Percentiles rank a stretch among this genome's conserved stretches.
Evolutionary conservation across 2,888 invertebrate genomes (phyloP).

Genomic region (Melolontha melolontha): DNA sequence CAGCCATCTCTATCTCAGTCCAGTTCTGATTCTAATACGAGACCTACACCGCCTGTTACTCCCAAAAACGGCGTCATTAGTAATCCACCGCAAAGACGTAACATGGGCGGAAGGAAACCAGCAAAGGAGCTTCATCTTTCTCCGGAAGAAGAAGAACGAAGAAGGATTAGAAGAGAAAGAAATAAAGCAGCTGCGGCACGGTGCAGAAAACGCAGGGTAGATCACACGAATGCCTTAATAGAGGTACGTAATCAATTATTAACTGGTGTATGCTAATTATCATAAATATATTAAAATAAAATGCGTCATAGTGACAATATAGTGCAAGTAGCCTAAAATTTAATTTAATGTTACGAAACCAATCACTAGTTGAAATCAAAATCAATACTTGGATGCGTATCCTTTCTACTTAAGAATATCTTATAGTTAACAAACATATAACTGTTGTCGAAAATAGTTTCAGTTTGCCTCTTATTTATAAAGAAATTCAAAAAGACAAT

Average conservation of each 20-base stretch:
- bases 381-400: too few species aligned
- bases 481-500: too few species aligned
- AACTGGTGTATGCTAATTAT: too few species aligned
- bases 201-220: slow-evolving; percentile 95
- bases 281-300: too few species aligned
- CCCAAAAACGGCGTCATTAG: slow-evolving; percentile 50
- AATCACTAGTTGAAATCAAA: too few species aligned
- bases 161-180: slow-evolving; percentile 88
- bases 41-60: slow-evolving; percentile 59
- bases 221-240: slow-evolving; percentile 92
- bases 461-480: too few species aligned
- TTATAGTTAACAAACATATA: too few species aligned
- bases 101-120: slow-evolving; percentile 88
- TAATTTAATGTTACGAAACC: too few species aligned
- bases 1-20: slow-evolving; percentile 62
- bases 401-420: too few species aligned
- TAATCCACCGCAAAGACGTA: slow-evolving; percentile 67
- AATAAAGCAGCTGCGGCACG: slow-evolving; percentile 98
- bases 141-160: slow-evolving; percentile 93
- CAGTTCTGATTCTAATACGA: slow-evolving; percentile 60
- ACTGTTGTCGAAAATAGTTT: too few species aligned
- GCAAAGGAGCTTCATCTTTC: slow-evolving; percentile 80
- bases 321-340: too few species aligned
- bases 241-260: slow-evolving; percentile 67
- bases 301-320: too few species aligned